Evolutionary conservation across 2,113 vertebrate species (phyloP), one percentile per base, ranked within the genome.

Genomic region (Lophius piscatorius): DNA sequence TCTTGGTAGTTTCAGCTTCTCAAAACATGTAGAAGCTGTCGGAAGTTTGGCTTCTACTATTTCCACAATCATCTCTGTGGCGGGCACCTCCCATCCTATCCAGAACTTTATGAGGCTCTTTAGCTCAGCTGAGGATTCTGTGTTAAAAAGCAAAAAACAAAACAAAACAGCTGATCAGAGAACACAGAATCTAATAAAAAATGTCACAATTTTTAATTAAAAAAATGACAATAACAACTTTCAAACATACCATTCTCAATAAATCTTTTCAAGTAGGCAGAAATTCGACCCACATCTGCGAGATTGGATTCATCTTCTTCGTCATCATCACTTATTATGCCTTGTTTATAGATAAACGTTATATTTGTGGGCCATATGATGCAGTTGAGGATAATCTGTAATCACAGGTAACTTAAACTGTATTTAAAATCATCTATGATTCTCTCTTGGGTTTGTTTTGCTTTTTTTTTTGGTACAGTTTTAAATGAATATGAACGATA

Each of bases 71-170:
- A 80, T 82, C 57, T 66, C 52, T 35, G 26, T 39, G 33, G 67
- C 44, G 1, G 83, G 76, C 34, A 78, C 17, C 67, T 85, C 76
- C 80, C 83, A 80, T 20, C 80, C 76, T 2, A 41, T 78, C 74
- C 74, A 82, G 52, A 82, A 82, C 67, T 72, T 76, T 24, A 73
- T 6, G 38, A 82, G 76, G 28, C 52, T 73, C 63, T 75, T 82
- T 8, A 78, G 52, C 40, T 80, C 67, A 17, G 60, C 61, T 1
- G 74, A 40, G 28, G 76, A 49, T 0, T 26, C 80, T 85, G 67
- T 20, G 17, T 48, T 36, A 9, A 54, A 28, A 24, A 61, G n/a
- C n/a, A n/a, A n/a, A n/a, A n/a, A n/a, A n/a, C n/a, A n/a, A n/a
- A n/a, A n/a, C n/a, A 23, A 9, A 42, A 7, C 12, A 39, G 39